Base-by-base conservation (phyloP, 2,888 invertebrate species). In the Amiota mariae region DNA sequence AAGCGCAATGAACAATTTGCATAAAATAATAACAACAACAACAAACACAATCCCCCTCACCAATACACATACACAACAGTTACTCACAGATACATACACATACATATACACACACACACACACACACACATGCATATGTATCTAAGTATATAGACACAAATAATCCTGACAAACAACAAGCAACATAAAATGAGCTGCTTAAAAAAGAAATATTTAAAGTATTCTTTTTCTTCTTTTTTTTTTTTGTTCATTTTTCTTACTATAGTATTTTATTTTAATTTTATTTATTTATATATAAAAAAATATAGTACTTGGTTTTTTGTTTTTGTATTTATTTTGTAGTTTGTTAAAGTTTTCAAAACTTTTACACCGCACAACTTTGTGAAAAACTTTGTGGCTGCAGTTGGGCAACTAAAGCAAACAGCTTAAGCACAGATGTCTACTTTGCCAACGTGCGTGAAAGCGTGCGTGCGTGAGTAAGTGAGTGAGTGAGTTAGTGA, bases 1-100 rank as follows among this genome's bases (percentile, higher is more conserved):
- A 78, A 80, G 85, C 81, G 78, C 82, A 85, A 81, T 81, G 81
- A 81, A 79, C 81, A 80, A 81, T 85, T 83, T 83, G 76, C 82
- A 82, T 82, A 84, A 84, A 73, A 75, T 48, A 66, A 18, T 18
- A 47, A 64, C 10, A 79, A 71, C 71, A 71, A 47, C 70, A 73
- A 57, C 61, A 75, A 54, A 71, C 49, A 20, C 36, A 49, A 59
- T 18, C 13, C 46, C 48, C 59, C 36, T 67, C 54, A 72, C 77
- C 24, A 24, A 24, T 36, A 1, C 1, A 2, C 3, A 2, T 36
- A 36, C 36, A 36, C 6, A 36, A 36, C 36, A 36, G 2, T 2
- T 36, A 36, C 36, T 36, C 36, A 36, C 36, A 59, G 47, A 71
- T 63, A 71, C 24, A 24, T 24, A 24, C 24, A 24, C 24, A 24